These are phyloP conservation scores for Galerucella nymphaeae DNA, from an alignment of 2,888 invertebrate genomes.

Conservation along the genomic window DNA sequence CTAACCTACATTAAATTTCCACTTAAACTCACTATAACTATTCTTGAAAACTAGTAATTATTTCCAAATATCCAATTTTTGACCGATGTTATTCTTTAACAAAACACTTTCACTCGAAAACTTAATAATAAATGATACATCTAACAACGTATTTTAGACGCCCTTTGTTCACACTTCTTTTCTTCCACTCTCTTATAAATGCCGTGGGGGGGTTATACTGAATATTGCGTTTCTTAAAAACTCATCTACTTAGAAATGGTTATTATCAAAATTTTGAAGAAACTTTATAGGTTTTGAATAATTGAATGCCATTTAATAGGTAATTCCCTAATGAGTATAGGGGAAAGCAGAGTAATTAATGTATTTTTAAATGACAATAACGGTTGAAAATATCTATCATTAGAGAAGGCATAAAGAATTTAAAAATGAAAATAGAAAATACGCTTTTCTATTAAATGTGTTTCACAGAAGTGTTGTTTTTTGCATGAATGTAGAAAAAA, in stretches of 20 bases:
- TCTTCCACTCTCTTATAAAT: neutral
- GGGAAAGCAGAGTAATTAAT: neutral
- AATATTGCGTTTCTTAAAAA: neutral
- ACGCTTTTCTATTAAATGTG: no score
- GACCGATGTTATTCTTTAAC: neutral
- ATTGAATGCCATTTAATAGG: neutral
- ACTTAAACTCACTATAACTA: neutral
- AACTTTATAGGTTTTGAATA: neutral
- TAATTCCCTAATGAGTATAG: neutral
- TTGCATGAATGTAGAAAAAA: no score
- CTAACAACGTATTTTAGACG: neutral
- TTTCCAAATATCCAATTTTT: conserved; percentile 4
- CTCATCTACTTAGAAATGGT: neutral
- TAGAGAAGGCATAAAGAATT: no score
- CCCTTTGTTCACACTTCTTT: conserved; percentile 5
- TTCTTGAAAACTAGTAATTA: neutral
- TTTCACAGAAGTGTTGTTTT: no score
- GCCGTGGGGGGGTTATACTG: neutral
- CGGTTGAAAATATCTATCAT: no score
- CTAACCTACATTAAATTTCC: neutral
- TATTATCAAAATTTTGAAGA: neutral
- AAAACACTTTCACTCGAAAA: conserved; percentile 3
- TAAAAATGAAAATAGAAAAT: no score
- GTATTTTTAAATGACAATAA: no score
- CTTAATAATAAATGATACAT: neutral